A percentile compares a stretch with the other conserved stretches of the same genome.
These are phyloP conservation scores for Cephus spinipes DNA, from an alignment of 2,888 invertebrate species.

Conservation along the genomic window DNA sequence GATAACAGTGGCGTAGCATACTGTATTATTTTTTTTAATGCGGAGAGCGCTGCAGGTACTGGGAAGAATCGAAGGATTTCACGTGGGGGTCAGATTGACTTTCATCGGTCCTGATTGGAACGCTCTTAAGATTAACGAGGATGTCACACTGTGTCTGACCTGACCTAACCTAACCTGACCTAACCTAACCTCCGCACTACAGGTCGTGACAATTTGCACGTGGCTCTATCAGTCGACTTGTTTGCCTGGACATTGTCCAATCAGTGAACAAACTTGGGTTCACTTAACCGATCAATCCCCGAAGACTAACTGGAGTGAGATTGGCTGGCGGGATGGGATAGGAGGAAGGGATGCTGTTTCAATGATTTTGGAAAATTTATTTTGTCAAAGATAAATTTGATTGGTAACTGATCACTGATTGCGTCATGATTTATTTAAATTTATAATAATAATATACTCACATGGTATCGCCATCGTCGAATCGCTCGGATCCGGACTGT, in stretches of 20 bases:
- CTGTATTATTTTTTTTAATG: not conserved
- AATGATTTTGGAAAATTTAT: not conserved
- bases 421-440: not conserved
- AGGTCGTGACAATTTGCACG: not conserved
- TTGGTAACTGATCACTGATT: not conserved
- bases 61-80: not conserved
- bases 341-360: not conserved
- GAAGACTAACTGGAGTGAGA: not conserved
- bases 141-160: not conserved
- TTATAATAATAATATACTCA: constrained; percentile 71
- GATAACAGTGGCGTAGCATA: not conserved
- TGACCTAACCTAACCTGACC: not conserved
- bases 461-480: constrained; percentile 95
- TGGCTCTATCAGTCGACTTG: constrained; percentile 1
- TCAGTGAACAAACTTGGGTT: constrained; percentile 8
- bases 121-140: not conserved
- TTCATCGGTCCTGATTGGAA: not conserved
- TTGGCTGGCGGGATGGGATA: not conserved
- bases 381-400: not conserved
- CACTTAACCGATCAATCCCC: not conserved
- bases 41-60: not conserved
- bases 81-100: not conserved
- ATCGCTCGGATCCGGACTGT: constrained; percentile 88
- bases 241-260: constrained; percentile 13
- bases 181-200: not conserved